phyloP scores from a whole-genome alignment of 2,797 vertebrate species.

The Diceros bicornis region DNA sequence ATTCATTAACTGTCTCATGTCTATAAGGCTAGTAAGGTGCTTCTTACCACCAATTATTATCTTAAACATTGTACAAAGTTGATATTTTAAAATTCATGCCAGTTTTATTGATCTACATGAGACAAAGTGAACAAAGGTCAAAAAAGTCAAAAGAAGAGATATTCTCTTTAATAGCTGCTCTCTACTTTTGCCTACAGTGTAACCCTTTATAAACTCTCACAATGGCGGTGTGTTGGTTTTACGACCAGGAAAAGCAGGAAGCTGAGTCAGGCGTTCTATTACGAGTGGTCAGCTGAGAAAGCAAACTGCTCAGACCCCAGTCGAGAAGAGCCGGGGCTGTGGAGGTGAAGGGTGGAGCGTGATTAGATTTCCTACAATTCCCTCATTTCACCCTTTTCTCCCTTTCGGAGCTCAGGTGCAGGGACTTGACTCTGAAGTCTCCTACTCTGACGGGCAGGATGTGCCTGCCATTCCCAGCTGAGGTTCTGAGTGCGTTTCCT shows the following conservation, averaged over 20 bases:
- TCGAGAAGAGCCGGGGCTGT: not conserved
- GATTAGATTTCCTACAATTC: not conserved
- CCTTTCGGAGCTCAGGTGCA: not conserved
- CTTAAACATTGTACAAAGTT: not conserved
- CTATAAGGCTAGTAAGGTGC: not conserved
- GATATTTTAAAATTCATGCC: not conserved
- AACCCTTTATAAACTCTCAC: not conserved
- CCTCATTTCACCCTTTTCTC: not conserved
- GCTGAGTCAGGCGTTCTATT: not conserved
- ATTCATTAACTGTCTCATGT: not conserved
- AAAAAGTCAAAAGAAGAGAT: not conserved
- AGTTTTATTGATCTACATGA: not conserved
- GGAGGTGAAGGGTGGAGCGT: not conserved
- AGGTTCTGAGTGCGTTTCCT: not conserved
- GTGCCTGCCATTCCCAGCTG: not conserved
- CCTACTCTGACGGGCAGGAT: not conserved
- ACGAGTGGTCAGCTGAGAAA: not conserved
- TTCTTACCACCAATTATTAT: not conserved
- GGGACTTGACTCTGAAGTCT: not conserved
- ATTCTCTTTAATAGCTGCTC: not conserved
- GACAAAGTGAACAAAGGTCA: not conserved
- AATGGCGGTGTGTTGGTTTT: slow-evolving; percentile 3
- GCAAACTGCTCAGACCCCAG: not conserved
- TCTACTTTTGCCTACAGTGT: slow-evolving; percentile 34
- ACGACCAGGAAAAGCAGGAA: not conserved